These are phyloP conservation scores for Limosa lapponica DNA, from an alignment of 2,797 vertebrate genomes.

Conservation along the genomic window DNA sequence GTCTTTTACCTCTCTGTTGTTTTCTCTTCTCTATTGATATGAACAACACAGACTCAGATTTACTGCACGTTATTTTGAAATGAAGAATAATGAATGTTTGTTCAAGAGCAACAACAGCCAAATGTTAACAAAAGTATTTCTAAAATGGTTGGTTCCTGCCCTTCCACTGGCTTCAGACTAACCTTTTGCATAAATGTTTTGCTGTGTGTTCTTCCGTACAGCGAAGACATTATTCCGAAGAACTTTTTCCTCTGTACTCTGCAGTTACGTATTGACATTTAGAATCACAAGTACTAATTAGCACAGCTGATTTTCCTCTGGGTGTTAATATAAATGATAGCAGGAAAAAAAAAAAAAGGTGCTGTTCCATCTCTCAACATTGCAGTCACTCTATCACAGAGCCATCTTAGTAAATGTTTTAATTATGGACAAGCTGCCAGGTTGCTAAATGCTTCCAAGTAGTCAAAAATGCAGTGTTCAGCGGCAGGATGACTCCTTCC, in stretches of 20 bases:
- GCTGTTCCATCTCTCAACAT: background rate
- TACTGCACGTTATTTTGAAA: conserved; percentile 9
- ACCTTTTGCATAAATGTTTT: background rate
- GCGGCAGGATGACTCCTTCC: background rate
- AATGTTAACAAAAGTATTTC: conserved; percentile 1
- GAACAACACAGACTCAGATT: background rate
- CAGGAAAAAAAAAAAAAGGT: background rate
- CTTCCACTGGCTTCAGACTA: background rate
- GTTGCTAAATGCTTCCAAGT: conserved; percentile 3
- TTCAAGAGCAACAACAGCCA: background rate
- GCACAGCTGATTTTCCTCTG: conserved; percentile 11
- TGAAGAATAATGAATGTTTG: background rate
- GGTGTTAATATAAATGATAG: conserved; percentile 25
- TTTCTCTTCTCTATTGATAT: background rate
- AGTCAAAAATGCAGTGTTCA: background rate
- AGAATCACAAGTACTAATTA: conserved; percentile 48
- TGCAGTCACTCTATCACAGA: background rate
- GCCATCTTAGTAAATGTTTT: background rate
- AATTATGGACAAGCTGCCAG: background rate
- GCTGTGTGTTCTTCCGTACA: background rate
- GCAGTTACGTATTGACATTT: conserved; percentile 29
- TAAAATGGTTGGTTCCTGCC: background rate
- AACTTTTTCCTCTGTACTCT: background rate
- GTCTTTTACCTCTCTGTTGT: background rate
- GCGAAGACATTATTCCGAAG: background rate